Evolutionary conservation across 2,113 vertebrate species (phyloP), one percentile per base, ranked within the genome.

Genomic region (Dendropsophus ebraccatus): DNA sequence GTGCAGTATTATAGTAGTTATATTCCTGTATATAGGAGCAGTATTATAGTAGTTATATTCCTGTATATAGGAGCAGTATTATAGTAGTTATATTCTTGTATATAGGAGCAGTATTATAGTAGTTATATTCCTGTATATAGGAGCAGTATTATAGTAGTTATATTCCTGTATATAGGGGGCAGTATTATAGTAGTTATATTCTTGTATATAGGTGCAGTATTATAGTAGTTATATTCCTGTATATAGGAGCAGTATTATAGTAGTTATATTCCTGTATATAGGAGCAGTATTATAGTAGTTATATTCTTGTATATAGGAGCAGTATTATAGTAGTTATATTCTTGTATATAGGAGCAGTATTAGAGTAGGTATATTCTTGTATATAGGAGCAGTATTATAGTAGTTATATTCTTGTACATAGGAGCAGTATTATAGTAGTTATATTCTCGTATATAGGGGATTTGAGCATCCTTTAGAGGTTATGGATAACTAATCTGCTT

Each of bases 141-240:
- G 65, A 0, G 17, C 65, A 69, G 65, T 35, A 35, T 69, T 69
- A 8, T 69, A 69, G 65, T 69, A 67, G 62, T 67, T 67, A 14
- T 41, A 30, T 28, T 67, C n/a, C 62, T 67, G 4, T 21, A 41
- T 17, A 67, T 32, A 67, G 30, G 28, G 13, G 13, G 28, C 28
- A 30, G 62, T 67, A 32, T 67, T 67, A 67, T 67, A 41, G 62
- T 67, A 67, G 62, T 67, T 67, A 67, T 67, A 32, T 67, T 67
- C 28, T 32, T 67, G 25, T 67, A 67, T 41, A 11, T 30, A 41
- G 62, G 58, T 1, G 58, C 58, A 60, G 58, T 41, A 41, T 41
- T 41, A 17, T 52, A 52, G 50, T 52, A 52, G 47, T 49, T 49
- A 12, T 49, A 12, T 49, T 49, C 47, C 19, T 52, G 50, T 52